A percentile compares a stretch with the other conserved stretches of the same genome.
These are phyloP conservation scores for Anabas testudineus DNA, from an alignment of 2,797 vertebrate species.

Conservation along the genomic window DNA sequence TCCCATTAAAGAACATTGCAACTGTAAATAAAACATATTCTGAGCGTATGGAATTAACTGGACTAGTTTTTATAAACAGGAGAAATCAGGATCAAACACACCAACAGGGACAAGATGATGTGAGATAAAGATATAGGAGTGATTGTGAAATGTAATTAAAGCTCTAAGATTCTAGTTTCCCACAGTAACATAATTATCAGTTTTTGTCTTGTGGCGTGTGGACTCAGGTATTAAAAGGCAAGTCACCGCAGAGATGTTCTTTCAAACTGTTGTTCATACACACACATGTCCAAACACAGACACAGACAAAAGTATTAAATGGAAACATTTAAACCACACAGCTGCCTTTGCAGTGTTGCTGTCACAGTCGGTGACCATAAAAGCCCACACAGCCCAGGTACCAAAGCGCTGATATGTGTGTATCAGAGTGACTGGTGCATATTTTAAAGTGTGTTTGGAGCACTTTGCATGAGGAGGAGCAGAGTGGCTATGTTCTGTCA, in stretches of 20 bases:
- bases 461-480: conserved; percentile 71
- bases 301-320: conserved; percentile 31
- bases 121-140: conserved; percentile 2
- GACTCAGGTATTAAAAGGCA: background rate
- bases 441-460: conserved; percentile 73
- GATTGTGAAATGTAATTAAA: conserved; percentile 34
- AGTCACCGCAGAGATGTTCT: background rate
- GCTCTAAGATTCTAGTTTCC: conserved; percentile 1
- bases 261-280: conserved; percentile 9
- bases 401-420: conserved; percentile 33
- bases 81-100: too few species aligned
- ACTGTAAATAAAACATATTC: too few species aligned
- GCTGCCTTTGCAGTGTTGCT: conserved; percentile 53
- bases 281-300: conserved; percentile 6
- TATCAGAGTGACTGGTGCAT: conserved; percentile 65
- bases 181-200: conserved; percentile 18
- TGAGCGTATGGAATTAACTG: too few species aligned
- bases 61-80: too few species aligned
- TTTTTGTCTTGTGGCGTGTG: background rate
- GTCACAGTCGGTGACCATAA: conserved; percentile 55
- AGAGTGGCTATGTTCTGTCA: conserved; percentile 70
- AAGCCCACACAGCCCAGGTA: conserved; percentile 48
- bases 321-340: conserved; percentile 45
- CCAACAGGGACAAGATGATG: background rate
- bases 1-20: too few species aligned